Conservation (phyloP, 92 coral and sea anemone species). For the Blastomussa wellsi region DNA sequence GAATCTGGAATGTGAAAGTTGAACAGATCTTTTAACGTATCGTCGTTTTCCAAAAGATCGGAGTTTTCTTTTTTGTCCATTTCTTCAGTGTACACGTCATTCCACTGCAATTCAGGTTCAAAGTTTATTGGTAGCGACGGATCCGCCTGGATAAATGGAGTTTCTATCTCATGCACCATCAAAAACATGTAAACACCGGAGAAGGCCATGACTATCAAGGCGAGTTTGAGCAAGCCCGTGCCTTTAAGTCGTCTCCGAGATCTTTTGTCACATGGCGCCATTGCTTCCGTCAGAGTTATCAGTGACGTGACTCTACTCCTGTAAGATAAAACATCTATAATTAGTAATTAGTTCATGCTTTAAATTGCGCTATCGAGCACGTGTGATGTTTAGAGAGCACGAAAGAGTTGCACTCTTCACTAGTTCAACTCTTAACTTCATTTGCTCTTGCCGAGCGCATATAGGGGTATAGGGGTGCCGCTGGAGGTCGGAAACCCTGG, state of each 20-base stretch:
- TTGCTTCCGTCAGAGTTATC: background rate
- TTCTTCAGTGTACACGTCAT: background rate
- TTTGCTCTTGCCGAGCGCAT: no score
- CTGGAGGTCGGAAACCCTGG: no score
- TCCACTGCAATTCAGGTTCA: background rate
- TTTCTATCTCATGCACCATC: conserved; percentile 22
- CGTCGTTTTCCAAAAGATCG: background rate
- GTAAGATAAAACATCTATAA: background rate
- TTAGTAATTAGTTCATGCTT: background rate
- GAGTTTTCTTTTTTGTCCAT: background rate
- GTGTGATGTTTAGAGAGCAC: no score
- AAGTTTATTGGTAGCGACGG: background rate
- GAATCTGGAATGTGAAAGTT: background rate
- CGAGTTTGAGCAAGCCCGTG: conserved; percentile 4
- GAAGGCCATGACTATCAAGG: background rate
- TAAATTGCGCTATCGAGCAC: no score
- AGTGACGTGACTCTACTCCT: background rate
- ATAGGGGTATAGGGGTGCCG: no score
- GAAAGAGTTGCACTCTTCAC: no score
- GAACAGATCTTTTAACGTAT: conserved; percentile 1
- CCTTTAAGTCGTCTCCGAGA: background rate
- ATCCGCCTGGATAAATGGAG: background rate
- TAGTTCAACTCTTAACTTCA: no score
- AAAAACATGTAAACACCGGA: conserved; percentile 12
- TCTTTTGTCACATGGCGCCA: background rate